Evolutionary conservation across 2,113 vertebrate genomes (phyloP).

Genomic region (Amia ocellicauda): DNA sequence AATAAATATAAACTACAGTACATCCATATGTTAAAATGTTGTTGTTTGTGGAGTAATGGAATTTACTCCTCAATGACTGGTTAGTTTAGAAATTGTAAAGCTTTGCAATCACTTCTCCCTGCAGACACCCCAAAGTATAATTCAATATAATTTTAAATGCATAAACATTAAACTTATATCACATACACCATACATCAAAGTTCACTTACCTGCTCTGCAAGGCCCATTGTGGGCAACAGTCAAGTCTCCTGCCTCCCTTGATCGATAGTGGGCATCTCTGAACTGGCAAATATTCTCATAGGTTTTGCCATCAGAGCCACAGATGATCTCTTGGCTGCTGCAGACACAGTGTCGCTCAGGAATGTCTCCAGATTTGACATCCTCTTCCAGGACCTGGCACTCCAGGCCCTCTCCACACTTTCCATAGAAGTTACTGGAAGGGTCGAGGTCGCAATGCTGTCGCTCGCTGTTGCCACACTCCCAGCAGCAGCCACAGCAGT

Average conservation of each 20-base stretch:
- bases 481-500: constrained; percentile 31
- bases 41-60: too few relatives aligned
- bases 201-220: constrained; percentile 47
- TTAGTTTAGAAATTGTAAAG: too few relatives aligned
- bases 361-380: constrained; percentile 18
- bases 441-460: constrained; percentile 30
- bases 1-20: too few relatives aligned
- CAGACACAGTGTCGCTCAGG: constrained; percentile 41
- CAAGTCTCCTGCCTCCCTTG: constrained; percentile 17
- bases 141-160: too few relatives aligned
- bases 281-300: constrained; percentile 47
- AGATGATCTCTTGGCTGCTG: constrained; percentile 36
- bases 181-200: neutral
- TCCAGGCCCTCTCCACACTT: constrained; percentile 39
- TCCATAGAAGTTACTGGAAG: constrained; percentile 30
- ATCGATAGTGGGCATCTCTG: constrained; percentile 26
- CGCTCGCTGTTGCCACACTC: constrained; percentile 33
- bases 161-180: too few relatives aligned
- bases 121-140: too few relatives aligned
- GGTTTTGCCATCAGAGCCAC: constrained; percentile 45
- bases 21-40: too few relatives aligned
- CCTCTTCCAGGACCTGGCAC: constrained; percentile 29
- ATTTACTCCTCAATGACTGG: too few relatives aligned
- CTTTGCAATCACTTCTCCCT: too few relatives aligned
- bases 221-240: constrained; percentile 41